Evolutionary conservation across 2,113 vertebrate species (phyloP).

Genomic region (Ovis aries): DNA sequence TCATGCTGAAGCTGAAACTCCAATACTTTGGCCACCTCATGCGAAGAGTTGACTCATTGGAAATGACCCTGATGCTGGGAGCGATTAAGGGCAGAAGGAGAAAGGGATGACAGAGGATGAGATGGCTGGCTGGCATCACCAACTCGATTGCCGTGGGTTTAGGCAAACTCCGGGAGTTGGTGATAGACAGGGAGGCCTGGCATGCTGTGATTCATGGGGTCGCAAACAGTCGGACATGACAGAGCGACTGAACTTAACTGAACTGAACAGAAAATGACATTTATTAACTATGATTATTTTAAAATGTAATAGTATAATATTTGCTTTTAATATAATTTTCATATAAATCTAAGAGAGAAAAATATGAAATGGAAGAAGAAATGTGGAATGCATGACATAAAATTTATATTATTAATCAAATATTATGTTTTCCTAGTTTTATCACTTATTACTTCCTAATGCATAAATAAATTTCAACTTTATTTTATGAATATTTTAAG

Average conservation of each 20-base stretch:
- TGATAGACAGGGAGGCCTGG: too few species aligned
- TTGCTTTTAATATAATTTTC: background rate
- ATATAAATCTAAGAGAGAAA: background rate
- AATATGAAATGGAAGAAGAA: background rate
- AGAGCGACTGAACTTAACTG: too few species aligned
- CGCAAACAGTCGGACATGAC: fast-evolving
- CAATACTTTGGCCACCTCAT: too few species aligned
- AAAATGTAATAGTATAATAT: background rate
- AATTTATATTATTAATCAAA: background rate
- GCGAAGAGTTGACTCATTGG: too few species aligned
- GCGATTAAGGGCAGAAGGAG: too few species aligned
- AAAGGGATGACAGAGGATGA: too few species aligned
- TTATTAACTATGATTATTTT: background rate
- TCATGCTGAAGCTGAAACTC: too few species aligned
- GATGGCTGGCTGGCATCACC: too few species aligned
- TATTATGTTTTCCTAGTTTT: background rate
- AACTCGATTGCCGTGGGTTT: fast-evolving
- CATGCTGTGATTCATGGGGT: too few species aligned
- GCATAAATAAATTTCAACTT: background rate
- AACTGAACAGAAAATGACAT: background rate
- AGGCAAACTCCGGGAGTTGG: too few species aligned
- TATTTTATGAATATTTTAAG: background rate
- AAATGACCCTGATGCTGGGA: too few species aligned
- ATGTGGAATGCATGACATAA: background rate
- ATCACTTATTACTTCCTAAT: background rate